Conservation (phyloP, 92 coral and sea anemone species). For the Micromussa lordhowensis region DNA sequence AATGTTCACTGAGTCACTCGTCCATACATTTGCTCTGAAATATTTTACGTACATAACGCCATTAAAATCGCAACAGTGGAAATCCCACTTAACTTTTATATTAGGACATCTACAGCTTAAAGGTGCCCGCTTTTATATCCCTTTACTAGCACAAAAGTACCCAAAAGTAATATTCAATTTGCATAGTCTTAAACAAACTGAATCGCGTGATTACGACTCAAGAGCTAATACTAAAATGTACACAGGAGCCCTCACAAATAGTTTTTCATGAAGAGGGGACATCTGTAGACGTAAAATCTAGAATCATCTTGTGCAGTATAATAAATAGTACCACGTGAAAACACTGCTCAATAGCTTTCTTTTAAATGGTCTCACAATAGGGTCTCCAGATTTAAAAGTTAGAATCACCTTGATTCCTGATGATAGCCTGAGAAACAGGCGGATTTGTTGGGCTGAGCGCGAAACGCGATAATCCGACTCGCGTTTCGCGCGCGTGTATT, state of each 20-base stretch:
- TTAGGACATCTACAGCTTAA: background rate
- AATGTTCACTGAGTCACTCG: no score
- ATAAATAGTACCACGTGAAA: background rate
- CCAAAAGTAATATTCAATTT: background rate
- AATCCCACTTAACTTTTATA: no score
- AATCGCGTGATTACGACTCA: background rate
- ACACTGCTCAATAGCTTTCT: background rate
- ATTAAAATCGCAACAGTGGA: no score
- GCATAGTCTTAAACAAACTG: no score
- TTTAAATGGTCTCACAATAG: background rate
- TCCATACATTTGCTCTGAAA: no score
- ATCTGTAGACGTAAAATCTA: background rate
- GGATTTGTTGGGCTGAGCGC: no score
- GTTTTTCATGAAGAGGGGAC: no score
- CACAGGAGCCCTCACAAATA: background rate
- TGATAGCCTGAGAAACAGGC: no score
- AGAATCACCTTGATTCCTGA: no score
- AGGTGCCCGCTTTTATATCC: background rate
- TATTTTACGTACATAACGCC: no score
- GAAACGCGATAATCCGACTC: no score
- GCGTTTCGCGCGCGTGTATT: no score
- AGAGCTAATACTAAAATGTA: background rate
- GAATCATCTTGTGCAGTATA: background rate
- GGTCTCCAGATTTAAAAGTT: background rate
- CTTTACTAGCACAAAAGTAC: background rate